These are phyloP conservation scores for Leptinotarsa haldemani DNA, from an alignment of 2,888 invertebrate genomes.

Conservation along the genomic window DNA sequence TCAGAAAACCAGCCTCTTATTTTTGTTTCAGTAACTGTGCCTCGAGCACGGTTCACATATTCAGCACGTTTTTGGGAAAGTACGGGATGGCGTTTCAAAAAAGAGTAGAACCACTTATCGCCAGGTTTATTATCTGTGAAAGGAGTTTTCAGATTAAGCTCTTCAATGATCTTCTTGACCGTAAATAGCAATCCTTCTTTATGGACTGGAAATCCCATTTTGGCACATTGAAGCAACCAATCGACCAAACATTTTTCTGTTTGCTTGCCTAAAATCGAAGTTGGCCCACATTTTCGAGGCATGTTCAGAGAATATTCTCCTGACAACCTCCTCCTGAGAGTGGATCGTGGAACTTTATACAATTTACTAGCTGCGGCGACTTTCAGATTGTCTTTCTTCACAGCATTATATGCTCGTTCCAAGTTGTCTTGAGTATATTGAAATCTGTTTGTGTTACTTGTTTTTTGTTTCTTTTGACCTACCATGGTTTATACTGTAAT, in stretches of 20 bases:
- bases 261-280: slow-evolving; percentile 1
- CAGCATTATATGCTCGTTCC: not conserved
- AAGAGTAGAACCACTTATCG: slow-evolving; percentile 1
- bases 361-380: not conserved
- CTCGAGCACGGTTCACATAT: slow-evolving; percentile 4
- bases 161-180: slow-evolving; percentile 5
- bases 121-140: not conserved
- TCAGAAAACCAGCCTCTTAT: not conserved
- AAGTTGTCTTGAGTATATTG: not conserved
- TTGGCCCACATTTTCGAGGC: slow-evolving; percentile 3
- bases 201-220: slow-evolving; percentile 6
- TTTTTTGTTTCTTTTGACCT: slow-evolving; percentile 4
- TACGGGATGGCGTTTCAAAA: not conserved
- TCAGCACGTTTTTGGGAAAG: slow-evolving; percentile 1
- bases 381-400: not conserved
- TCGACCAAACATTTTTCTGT: not conserved
- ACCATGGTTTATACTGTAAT: slow-evolving; percentile 1
- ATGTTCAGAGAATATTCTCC: slow-evolving; percentile 4
- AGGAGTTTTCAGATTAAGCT: not conserved
- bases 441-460: not conserved
- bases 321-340: not conserved
- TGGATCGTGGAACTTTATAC: slow-evolving; percentile 3
- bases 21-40: slow-evolving; percentile 4
- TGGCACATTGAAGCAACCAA: not conserved
- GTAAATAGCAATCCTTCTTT: slow-evolving; percentile 10